A percentile compares a stretch with the other conserved stretches of the same genome.
phyloP scores from a whole-genome alignment of 2,113 vertebrate genomes.

The Bujurquina vittata region DNA sequence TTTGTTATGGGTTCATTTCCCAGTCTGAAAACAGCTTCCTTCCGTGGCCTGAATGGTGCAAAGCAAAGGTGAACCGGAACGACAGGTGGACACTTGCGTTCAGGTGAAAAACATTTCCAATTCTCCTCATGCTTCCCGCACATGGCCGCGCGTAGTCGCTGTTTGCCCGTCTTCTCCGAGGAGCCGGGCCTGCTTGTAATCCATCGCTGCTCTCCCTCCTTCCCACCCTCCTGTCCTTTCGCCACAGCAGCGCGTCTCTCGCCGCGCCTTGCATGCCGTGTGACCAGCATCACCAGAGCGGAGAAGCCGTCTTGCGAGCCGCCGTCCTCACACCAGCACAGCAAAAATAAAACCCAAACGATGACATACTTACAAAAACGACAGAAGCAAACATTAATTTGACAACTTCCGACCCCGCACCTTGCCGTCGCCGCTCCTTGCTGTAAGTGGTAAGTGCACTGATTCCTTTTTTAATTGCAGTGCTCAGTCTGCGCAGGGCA shows the following conservation, averaged over 20 bases:
- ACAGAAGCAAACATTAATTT: slow-evolving; percentile 68
- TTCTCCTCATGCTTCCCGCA: not conserved
- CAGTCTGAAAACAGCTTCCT: not conserved
- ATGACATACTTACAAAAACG: slow-evolving; percentile 73
- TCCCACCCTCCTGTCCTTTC: not conserved
- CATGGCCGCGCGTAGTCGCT: slow-evolving; percentile 56
- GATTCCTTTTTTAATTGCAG: slow-evolving; percentile 28
- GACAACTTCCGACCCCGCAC: slow-evolving; percentile 67
- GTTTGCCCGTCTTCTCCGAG: slow-evolving; percentile 15
- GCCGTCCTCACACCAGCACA: slow-evolving; percentile 33
- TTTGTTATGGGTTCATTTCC: no score
- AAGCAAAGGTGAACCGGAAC: not conserved
- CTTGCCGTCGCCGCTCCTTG: slow-evolving; percentile 61
- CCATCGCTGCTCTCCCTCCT: not conserved
- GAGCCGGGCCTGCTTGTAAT: not conserved
- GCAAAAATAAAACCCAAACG: slow-evolving; percentile 63
- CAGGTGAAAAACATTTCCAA: not conserved
- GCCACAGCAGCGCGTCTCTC: slow-evolving; percentile 51
- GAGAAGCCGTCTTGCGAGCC: slow-evolving; percentile 14
- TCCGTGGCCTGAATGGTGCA: not conserved
- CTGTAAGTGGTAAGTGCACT: slow-evolving; percentile 69
- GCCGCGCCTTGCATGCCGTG: slow-evolving; percentile 66
- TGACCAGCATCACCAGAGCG: slow-evolving; percentile 53
- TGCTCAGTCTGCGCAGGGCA: slow-evolving; percentile 20
- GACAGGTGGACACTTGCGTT: not conserved